Conservation (phyloP, 2,888 invertebrate species). For the Zaprionus obscuricornis region DNA sequence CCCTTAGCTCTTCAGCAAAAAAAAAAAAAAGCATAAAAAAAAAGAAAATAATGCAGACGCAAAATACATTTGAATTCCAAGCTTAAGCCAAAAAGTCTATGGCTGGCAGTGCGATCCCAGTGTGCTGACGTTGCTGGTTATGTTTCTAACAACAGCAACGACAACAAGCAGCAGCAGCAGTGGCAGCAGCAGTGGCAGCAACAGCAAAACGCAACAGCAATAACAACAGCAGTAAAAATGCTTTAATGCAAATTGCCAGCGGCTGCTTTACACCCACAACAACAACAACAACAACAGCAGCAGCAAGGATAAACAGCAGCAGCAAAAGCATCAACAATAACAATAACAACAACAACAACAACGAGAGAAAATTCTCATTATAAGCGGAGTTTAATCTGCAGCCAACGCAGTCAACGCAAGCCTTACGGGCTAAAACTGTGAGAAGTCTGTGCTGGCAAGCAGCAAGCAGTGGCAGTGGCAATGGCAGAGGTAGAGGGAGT, state of each 20-base stretch:
- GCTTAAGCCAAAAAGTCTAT: slow-evolving; percentile 22
- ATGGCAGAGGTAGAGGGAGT: not conserved
- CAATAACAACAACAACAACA: slow-evolving; percentile 18
- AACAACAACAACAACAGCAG: slow-evolving; percentile 27
- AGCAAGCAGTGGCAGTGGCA: not conserved
- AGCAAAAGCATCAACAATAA: slow-evolving; percentile 26
- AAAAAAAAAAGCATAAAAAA: too few relatives aligned
- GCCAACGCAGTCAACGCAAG: slow-evolving; percentile 42
- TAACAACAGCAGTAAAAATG: slow-evolving; percentile 37
- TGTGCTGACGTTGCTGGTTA: slow-evolving; percentile 46
- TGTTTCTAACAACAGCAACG: slow-evolving; percentile 27
- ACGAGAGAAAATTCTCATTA: slow-evolving; percentile 67
- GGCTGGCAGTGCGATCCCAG: slow-evolving; percentile 9
- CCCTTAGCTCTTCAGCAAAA: slow-evolving; percentile 9
- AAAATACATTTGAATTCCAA: too few relatives aligned
- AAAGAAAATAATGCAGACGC: too few relatives aligned
- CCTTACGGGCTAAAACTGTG: slow-evolving; percentile 34
- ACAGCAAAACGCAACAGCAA: slow-evolving; percentile 5
- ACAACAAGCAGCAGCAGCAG: slow-evolving; percentile 23
- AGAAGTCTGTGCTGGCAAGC: not conserved
- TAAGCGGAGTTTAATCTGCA: slow-evolving; percentile 71
- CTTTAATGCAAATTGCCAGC: slow-evolving; percentile 70
- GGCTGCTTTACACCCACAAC: slow-evolving; percentile 40
- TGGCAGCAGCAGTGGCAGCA: slow-evolving; percentile 7
- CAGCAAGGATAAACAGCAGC: slow-evolving; percentile 2